phyloP scores from a whole-genome alignment of 2,888 invertebrate genomes.

The Apantesis nais region DNA sequence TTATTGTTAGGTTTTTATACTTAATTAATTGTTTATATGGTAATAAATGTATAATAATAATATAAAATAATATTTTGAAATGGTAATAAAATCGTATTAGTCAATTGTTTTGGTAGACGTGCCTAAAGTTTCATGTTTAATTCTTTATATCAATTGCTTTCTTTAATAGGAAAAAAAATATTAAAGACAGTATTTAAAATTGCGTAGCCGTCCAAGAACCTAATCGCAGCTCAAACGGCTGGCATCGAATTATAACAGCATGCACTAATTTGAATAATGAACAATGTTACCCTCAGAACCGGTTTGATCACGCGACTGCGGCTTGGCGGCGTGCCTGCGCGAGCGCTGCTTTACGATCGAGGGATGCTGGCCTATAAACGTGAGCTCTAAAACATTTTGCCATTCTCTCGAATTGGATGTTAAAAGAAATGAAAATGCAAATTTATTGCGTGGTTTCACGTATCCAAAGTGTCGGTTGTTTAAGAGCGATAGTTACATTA shows the following conservation, averaged over 20 bases:
- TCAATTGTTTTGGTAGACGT: not conserved
- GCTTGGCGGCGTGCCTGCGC: conserved; percentile 49
- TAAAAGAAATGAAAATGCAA: conserved; percentile 44
- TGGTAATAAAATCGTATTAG: not conserved
- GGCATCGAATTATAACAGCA: conserved; percentile 77
- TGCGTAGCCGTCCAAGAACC: conserved; percentile 40
- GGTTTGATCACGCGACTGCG: conserved; percentile 73
- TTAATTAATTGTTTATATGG: too few relatives aligned
- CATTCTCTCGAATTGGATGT: conserved; percentile 51
- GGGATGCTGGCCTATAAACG: conserved; percentile 70
- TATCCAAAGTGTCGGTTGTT: conserved; percentile 27
- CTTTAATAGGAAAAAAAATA: conserved; percentile 23
- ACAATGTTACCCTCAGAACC: conserved; percentile 76
- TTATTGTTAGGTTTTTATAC: too few relatives aligned
- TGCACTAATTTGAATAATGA: conserved; percentile 83
- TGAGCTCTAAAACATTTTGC: conserved; percentile 60
- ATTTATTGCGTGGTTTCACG: conserved; percentile 45
- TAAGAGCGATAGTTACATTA: conserved; percentile 31
- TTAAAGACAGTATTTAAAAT: conserved; percentile 41
- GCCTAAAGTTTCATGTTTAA: not conserved
- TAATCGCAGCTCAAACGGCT: conserved; percentile 65
- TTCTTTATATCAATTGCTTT: conserved; percentile 12
- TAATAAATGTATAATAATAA: too few relatives aligned
- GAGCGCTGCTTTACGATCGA: conserved; percentile 61
- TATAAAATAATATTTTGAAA: too few relatives aligned